phyloP scores from a whole-genome alignment of 2,113 vertebrate species.

The Pseudonaja textilis region DNA sequence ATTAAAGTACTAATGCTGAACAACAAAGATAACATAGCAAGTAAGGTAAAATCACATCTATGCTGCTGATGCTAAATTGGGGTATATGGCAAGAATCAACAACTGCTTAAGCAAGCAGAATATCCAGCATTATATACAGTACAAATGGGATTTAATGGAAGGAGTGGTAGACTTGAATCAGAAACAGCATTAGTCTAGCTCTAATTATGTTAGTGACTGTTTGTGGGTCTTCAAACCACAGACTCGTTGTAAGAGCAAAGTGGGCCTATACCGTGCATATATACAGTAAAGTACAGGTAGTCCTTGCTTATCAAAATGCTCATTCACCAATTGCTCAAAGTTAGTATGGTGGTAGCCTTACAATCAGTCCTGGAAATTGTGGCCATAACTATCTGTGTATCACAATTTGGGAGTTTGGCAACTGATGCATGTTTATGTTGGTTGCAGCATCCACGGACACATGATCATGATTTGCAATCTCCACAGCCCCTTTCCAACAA shows the following conservation, averaged over 20 bases:
- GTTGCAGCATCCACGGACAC: neutral
- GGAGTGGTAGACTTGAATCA: too few species aligned
- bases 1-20: neutral
- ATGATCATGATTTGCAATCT: neutral
- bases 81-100: neutral
- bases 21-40: neutral
- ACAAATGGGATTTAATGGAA: neutral
- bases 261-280: neutral
- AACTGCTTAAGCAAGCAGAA: neutral
- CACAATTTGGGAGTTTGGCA: neutral
- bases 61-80: neutral
- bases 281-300: neutral
- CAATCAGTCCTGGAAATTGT: neutral
- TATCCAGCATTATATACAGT: neutral
- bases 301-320: neutral
- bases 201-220: neutral
- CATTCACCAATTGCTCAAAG: neutral
- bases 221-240: neutral
- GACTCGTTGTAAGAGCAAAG: neutral
- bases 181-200: neutral
- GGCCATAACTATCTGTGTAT: neutral
- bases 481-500: neutral
- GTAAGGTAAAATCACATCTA: neutral
- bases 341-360: neutral
- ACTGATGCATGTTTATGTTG: neutral